Evolutionary conservation across 2,113 vertebrate genomes (phyloP), one percentile per base, ranked within the genome.

Genomic region (Excalfactoria chinensis): DNA sequence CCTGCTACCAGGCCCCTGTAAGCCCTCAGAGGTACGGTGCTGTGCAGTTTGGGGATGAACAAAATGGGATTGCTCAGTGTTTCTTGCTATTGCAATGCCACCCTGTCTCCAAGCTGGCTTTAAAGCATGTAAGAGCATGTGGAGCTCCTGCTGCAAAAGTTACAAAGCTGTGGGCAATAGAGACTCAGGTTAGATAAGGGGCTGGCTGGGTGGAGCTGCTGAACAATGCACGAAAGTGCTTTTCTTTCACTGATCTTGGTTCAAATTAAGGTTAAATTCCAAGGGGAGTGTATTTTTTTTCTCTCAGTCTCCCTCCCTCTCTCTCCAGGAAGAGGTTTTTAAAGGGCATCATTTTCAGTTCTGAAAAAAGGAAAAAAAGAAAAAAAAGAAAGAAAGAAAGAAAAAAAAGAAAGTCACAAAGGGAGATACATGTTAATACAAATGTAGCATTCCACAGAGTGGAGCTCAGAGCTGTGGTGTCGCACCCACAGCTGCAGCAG

Each of bases 261-360:
- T 98, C 98, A 98, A 98, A 98, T 97, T 97, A 97, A 98, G 98
- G 98, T 98, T 97, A 98, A 97, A 98, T 98, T 98, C 98, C 98
- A 97, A 95, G 86, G 88, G 97, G 97, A 95, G 97, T 97, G 93
- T 96, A 70, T 89, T 75, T 41, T 23, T 23, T 68, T n/a, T 37
- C 53, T 60, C 44, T 86, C 55, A 58, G 19, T 58, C 55, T 58
- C 55, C 17, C 55, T 58, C 59, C 41, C 23, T 86, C 84, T 40
- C 71, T 93, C 96, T 96, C 96, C 95, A 93, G 90, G 93, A 96
- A 96, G 93, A 95, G 97, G 93, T 95, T 97, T 97, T 97, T 96
- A 96, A 97, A 97, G 95, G 94, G 82, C 97, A 91, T 94, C 91
- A 95, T 96, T 98, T 98, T 97, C 76, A 85, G 95, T 97, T 95